Base-by-base conservation (phyloP, 2,113 vertebrate genomes). In the Oenanthe melanoleuca region DNA sequence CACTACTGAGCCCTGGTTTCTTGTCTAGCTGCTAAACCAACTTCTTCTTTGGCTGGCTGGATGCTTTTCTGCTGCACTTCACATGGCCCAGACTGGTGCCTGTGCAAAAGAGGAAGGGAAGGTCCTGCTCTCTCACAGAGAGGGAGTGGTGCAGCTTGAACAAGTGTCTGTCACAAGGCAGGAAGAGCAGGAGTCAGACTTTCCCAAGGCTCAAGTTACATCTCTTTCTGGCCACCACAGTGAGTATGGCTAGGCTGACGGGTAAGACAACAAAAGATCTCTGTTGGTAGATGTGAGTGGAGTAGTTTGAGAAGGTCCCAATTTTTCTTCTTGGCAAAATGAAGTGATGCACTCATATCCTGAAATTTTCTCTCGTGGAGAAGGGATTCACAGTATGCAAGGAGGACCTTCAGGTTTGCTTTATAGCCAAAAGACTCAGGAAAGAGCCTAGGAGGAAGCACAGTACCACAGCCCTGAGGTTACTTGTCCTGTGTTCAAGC, bases 131-230 rank as follows among this genome's bases (percentile, higher is more conserved):
- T 65, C 89, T 70, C 17, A 1, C 49, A 7, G 31, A 21, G 3
- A 6, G 88, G 72, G 79, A 67, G 82, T 33, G 40, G 65, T 49
- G 70, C 70, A n/a, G 78, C 44, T 89, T 75, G 80, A 91, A 55
- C 83, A 92, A 93, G 91, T 59, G 73, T 86, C 73, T 89, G 80
- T 95, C 89, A 75, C 92, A 86, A 87, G 94, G 86, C 92, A 93
- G 71, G 83, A 92, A 80, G 80, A 89, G 88, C 52, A 77, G 70
- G 84, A 94, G 77, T 64, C 89, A 93, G 93, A n/a, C 61, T 83
- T 94, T 72, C 73, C 86, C 34, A 34, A 88, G 86, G 52, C 92
- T 66, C 42, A 31, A 77, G 64, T 86, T 60, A 45, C 45, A 88
- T 79, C 71, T 80, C 80, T 71, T 78, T 40, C 92, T 95, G 90